phyloP scores from a whole-genome alignment of 2,797 vertebrate species.

The Catostomus latipinnis region DNA sequence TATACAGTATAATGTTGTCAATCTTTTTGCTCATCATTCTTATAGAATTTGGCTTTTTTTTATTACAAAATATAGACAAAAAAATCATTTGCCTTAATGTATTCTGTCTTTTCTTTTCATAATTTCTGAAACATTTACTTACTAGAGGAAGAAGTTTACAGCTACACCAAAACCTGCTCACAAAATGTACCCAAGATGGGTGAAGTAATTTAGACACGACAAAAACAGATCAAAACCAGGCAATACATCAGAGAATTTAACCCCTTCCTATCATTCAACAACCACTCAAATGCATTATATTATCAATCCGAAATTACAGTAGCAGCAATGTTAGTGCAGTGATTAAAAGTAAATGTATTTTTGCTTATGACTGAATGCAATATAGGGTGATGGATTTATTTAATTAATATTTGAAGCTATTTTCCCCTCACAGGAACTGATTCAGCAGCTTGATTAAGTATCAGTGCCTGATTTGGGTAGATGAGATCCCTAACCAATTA shows the following conservation, averaged over 20 bases:
- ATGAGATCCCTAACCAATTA: constrained; percentile 39
- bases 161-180: constrained; percentile 43
- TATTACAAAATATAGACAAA: background rate
- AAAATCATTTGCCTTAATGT: background rate
- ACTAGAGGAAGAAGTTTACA: constrained; percentile 34
- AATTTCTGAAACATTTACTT: constrained; percentile 51
- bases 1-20: no score
- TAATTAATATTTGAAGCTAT: constrained; percentile 59
- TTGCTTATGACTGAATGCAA: constrained; percentile 60
- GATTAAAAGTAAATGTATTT: constrained; percentile 56
- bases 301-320: constrained; percentile 49
- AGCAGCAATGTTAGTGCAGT: constrained; percentile 52
- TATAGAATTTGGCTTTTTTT: no score
- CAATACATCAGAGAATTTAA: constrained; percentile 48
- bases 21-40: no score
- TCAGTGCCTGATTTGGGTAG: constrained; percentile 5
- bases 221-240: constrained; percentile 55
- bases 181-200: constrained; percentile 44
- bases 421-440: constrained; percentile 49
- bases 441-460: constrained; percentile 41
- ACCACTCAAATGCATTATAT: constrained; percentile 9
- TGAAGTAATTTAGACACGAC: constrained; percentile 55
- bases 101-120: constrained; percentile 8
- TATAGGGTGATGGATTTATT: constrained; percentile 59
- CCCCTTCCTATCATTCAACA: constrained; percentile 50